Base-by-base conservation (phyloP, 2,888 invertebrate species). In the Branchellion lobata region DNA sequence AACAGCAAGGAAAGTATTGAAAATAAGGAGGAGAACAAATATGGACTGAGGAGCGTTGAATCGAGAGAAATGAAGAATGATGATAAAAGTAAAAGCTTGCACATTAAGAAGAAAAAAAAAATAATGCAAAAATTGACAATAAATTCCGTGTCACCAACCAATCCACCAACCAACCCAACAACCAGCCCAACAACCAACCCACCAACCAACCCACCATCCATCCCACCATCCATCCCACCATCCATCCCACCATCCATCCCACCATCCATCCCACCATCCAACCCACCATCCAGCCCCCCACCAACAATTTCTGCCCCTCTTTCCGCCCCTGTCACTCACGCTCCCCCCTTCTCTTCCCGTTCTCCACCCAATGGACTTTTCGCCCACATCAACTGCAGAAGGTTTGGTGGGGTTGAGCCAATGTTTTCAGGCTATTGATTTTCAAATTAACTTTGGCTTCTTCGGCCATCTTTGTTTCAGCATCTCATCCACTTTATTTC, bases 261-360 rank as follows among this genome's bases (percentile, higher is more conserved):
- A 8, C 47, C 47, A 18, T 18, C 47, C 47, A 8, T 14, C 47
- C 47, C 47, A 14, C 47, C 47, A 14, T 47, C 47, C 47, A 47
- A 14, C 47, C 47, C 47, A 8, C 18, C 47, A 14, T 47, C 18
- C 47, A 8, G 11, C 21, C 61, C 3, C 5, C 61, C n/a, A 57
- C 61, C 61, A 57, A 57, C 61, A 57, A 3, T 57, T 57, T 57
- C 61, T 57, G 5, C 21, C 61, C 61, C 5, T n/a, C 61, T n/a
- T n/a, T n/a, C n/a, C 14, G 5, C 40, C 14, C 40, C 40, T 8
- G 8, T 40, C 40, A 40, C 8, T 40, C 14, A 40, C 40, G 8
- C 5, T 40, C 8, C 40, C 5, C 5, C 40, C 5, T 40, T 40
- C 40, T 14, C 40, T 40, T 40, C 40, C 24, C 61, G 8, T n/a